Evolutionary conservation across 2,888 invertebrate genomes (phyloP), one percentile per base, ranked within the genome.

Genomic region (Mermis nigrescens): DNA sequence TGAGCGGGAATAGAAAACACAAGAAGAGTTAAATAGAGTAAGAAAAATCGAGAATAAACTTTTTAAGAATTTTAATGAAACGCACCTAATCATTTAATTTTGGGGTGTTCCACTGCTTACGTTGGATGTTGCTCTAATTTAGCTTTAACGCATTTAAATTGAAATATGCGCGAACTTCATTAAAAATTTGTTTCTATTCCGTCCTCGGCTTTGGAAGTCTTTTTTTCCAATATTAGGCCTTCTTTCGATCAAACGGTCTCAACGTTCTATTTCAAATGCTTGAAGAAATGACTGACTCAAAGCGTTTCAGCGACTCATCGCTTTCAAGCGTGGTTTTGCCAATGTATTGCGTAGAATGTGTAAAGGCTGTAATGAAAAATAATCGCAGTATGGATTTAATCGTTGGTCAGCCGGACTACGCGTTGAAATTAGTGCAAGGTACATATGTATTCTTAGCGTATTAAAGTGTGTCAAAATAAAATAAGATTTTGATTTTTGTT

Each of bases 261-360:
- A 31, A 53, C 54, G 54, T 53, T n/a, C 54, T 53, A 15, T 53
- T 53, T 22, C 29, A 53, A 53, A 53, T 53, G 54, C 29, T 53
- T 28, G 54, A 27, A 53, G 29, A 53, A 53, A 15, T 53, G 29
- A 53, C 54, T 12, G 54, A 53, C 22, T 7, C 54, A 31, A 27
- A 27, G 24, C 12, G 24, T n/a, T 38, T 38, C 19, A 12, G 38
- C 19, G 24, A 48, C 7, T 12, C 19, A n/a, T 48, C 48, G 24
- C 7, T 53, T 12, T 29, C 27, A 3, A 53, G 12, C 12, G 7
- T 53, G 4, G 15, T 53, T 27, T 31, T 53, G 31, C 54, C 54
- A 4, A 29, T 53, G 54, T 53, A 29, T 31, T 53, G 54, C 54
- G 31, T 53, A 28, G 54, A 53, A 53, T 53, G 54, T 29, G 24